Evolutionary conservation across 2,797 vertebrate species (phyloP).

Genomic region (Gallinago solitaria): DNA sequence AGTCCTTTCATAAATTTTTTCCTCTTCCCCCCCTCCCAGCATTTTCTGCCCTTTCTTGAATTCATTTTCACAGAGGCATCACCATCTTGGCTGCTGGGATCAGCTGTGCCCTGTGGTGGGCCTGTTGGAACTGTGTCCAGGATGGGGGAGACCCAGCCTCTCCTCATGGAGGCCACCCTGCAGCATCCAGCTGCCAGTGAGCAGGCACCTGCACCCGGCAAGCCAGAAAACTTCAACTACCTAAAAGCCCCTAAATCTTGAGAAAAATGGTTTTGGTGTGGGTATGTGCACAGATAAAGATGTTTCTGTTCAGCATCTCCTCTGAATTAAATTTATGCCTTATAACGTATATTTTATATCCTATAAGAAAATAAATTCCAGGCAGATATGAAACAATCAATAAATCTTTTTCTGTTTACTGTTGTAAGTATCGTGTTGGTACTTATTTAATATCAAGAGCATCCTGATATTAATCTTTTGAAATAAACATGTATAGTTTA

Average conservation of each 20-base stretch:
- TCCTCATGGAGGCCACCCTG: not conserved
- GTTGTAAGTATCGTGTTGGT: not conserved
- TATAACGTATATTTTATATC: not conserved
- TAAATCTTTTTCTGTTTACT: constrained; percentile 4
- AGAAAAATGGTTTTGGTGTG: not conserved
- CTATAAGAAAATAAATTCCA: not conserved
- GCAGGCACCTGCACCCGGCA: too few species aligned
- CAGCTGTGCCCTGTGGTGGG: not conserved
- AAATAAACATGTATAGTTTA: constrained; percentile 28
- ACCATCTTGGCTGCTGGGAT: not conserved
- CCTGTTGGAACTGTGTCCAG: not conserved
- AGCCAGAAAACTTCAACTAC: not conserved
- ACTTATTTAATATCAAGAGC: not conserved
- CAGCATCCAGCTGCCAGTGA: rapidly evolving
- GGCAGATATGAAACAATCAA: constrained; percentile 3
- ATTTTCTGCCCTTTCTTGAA: not conserved
- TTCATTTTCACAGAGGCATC: not conserved
- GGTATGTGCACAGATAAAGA: not conserved
- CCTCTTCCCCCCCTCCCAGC: rapidly evolving
- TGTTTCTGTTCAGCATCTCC: not conserved
- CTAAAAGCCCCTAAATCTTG: not conserved
- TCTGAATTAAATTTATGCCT: not conserved
- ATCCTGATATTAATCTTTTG: constrained; percentile 1
- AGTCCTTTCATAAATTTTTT: too few species aligned
- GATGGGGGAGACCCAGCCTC: rapidly evolving